Evolutionary conservation across 53 echinoderm and acorn worm species (phyloP).

Genomic region (Zoroaster sp.): DNA sequence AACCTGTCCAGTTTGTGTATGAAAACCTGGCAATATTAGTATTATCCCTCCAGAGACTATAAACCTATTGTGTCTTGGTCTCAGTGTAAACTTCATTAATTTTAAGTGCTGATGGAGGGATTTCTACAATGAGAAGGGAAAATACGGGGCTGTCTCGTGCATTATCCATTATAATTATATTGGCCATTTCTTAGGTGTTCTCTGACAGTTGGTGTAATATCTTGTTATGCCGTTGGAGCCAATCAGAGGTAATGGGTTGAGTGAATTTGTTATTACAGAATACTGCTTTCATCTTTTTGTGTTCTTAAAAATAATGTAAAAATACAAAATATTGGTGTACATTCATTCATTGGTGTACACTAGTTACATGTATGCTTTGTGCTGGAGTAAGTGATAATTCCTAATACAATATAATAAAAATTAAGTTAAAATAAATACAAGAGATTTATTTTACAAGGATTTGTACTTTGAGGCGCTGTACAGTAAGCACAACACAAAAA

Average conservation of each 20-base stretch:
- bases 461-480: no score
- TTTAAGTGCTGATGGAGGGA: conserved; percentile 44
- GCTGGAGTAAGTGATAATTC: no score
- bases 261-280: neutral
- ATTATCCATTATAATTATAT: conserved; percentile 29
- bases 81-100: conserved; percentile 42
- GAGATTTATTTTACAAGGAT: no score
- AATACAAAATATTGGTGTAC: no score
- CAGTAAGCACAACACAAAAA: no score
- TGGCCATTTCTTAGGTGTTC: conserved; percentile 11
- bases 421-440: no score
- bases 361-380: no score
- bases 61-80: conserved; percentile 27
- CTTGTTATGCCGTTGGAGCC: neutral
- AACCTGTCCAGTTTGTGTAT: no score
- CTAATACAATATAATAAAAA: no score
- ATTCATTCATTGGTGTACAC: no score
- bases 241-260: conserved; percentile 35
- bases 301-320: no score
- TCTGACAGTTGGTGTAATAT: conserved; percentile 1
- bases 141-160: neutral
- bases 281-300: neutral
- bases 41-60: neutral
- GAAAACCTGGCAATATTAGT: no score
- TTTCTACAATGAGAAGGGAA: neutral